Evolutionary conservation across 1,140 invertebrate genomes (phyloP).

Genomic region (Hycleus cichorii): DNA sequence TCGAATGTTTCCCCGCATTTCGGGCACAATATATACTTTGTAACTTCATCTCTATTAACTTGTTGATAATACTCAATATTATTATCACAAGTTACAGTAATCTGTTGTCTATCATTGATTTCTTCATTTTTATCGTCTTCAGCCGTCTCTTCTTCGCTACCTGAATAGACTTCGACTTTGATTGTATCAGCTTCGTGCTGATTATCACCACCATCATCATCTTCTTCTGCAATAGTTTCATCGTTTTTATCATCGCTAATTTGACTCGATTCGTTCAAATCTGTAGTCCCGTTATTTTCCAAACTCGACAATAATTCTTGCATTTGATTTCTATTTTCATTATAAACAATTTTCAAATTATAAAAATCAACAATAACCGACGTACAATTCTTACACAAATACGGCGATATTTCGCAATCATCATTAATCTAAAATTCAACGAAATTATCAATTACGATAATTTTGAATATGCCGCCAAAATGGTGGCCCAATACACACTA

Average conservation of each 20-base stretch:
- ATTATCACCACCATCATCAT: neutral
- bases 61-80: neutral
- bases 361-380: slow-evolving; percentile 23
- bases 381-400: slow-evolving; percentile 25
- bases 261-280: neutral
- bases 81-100: too few species aligned
- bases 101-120: neutral
- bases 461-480: neutral
- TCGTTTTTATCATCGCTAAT: neutral
- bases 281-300: neutral
- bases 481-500: neutral
- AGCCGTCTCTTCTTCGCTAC: neutral
- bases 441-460: neutral
- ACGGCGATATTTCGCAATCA: slow-evolving; percentile 25
- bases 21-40: neutral
- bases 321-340: slow-evolving; percentile 23
- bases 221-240: neutral
- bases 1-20: slow-evolving; percentile 2
- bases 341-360: slow-evolving; percentile 26
- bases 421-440: slow-evolving; percentile 15
- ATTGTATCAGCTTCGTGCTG: neutral
- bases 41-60: neutral
- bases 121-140: neutral
- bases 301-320: slow-evolving; percentile 5
- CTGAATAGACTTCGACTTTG: neutral